phyloP scores from a whole-genome alignment of 23 tunicate genomes.

The Trididemnum miniatum region DNA sequence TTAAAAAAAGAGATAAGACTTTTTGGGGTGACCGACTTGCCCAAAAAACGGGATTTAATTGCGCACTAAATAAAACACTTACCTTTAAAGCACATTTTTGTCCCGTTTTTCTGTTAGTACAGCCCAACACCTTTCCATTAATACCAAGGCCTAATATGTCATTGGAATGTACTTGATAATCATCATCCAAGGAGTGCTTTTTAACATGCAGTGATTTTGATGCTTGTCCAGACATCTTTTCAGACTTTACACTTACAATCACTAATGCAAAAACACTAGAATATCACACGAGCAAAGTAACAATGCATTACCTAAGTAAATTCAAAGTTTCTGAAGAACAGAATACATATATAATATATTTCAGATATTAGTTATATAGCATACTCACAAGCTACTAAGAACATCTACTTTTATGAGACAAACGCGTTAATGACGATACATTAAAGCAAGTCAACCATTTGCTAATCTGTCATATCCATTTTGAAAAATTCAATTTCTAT shows the following conservation, averaged over 20 bases:
- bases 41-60: no score
- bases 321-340: neutral
- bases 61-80: no score
- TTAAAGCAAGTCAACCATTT: no score
- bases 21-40: no score
- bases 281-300: neutral
- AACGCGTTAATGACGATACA: no score
- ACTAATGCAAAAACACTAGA: neutral
- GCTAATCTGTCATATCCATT: no score
- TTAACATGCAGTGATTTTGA: constrained; percentile 24
- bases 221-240: neutral
- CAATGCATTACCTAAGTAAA: neutral
- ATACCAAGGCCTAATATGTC: constrained; percentile 84
- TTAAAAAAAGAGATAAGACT: no score
- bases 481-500: no score
- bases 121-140: constrained; percentile 83
- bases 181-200: constrained; percentile 78
- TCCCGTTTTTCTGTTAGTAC: constrained; percentile 67
- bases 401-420: neutral
- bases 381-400: neutral
- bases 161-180: constrained; percentile 56
- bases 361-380: neutral
- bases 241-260: neutral
- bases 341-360: neutral
- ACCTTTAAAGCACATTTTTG: constrained; percentile 85